Base-by-base conservation (phyloP, 2,797 vertebrate genomes). In the Cynodonichthys magdalenae region DNA sequence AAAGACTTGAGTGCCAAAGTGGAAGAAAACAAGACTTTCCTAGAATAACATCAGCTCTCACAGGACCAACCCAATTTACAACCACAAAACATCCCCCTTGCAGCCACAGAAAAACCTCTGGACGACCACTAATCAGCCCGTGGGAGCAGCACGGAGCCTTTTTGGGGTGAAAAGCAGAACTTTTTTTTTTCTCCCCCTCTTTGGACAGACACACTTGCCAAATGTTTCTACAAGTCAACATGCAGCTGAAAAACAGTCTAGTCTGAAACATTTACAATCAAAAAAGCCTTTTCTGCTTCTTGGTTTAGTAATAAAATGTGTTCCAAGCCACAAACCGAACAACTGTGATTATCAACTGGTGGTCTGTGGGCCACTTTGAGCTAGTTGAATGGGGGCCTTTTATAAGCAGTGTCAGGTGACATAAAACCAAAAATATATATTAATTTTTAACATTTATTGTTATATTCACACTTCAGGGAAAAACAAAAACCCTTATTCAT, bases 1-100 rank as follows among this genome's bases (percentile, higher is more conserved):
- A 78, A 74, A 69, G 70, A 64, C 45, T 39, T 27, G 69, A 81
- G 72, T 53, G 71, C 69, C 66, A 75, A 80, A 74, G 65, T 66
- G 55, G 72, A 86, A 53, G 81, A 83, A 85, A 90, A 86, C 76
- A 80, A 75, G 76, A 49, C 79, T 83, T 88, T 91, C 87, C 88
- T 86, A 88, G 83, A 91, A 92, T 90, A 90, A 90, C 88, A 85
- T 28, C 51, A 67, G 73, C 80, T 89, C 89, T 91, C 89, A 18
- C 76, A 81, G 80, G 89, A 75, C 86, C 79, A 56, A 82, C 82
- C 86, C 88, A 88, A 89, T 88, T 90, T 88, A 79, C 85, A 88
- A 87, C 85, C 88, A 84, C 88, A 83, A 90, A 90, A 90, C 87
- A 92, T 85, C 84, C 83, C 66, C 81, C 77, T 87, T 76, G 75